Evolutionary conservation across 2,888 invertebrate genomes (phyloP), one percentile per base, ranked within the genome.

Genomic region (Portevinia maculata): DNA sequence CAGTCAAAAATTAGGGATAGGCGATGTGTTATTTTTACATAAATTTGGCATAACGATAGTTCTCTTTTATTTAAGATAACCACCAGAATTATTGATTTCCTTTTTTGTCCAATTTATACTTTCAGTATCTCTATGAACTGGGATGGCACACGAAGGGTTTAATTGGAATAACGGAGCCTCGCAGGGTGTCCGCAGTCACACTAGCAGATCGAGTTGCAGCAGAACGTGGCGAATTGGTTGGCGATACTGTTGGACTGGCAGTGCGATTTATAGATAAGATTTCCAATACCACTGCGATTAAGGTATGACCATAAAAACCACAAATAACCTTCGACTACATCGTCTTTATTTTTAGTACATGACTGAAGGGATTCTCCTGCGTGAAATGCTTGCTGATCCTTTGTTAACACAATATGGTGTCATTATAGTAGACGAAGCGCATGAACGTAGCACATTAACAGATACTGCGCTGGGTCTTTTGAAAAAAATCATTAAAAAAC

Each of bases 351-450:
- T 88, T 73, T 91, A 97, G 96, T 99, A 95, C 87, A 95, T 99
- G 94, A 99, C 99, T 0, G 99, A 99, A 91, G 99, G 99, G 0
- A 96, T 99, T 74, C 90, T 99, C 24, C 92, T 99, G 1, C 92
- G 98, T 17, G 99, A 99, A 92, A 96, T 99, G 93, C 96, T 99
- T 93, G 93, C 94, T 0, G 99, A 99, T 88, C 99, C 99, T 0
- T 91, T 99, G 7, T 92, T 99, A 1, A 95, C 95, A 86, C 95
- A 95, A 86, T 99, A 99, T 89, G 94, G 95, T 46, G 95, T 96
- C 1, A 93, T 99, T 2, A 95, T 99, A 87, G 91, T 99, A 34
- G 98, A 99, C 88, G 98, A 99, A 92, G 98, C 98, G 0, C 99
- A 99, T 88, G 99, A 99, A 90, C 92, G 99, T 46, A 96, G 96